Base-by-base conservation (phyloP, 2,888 invertebrate genomes). In the Tachina grossa region DNA sequence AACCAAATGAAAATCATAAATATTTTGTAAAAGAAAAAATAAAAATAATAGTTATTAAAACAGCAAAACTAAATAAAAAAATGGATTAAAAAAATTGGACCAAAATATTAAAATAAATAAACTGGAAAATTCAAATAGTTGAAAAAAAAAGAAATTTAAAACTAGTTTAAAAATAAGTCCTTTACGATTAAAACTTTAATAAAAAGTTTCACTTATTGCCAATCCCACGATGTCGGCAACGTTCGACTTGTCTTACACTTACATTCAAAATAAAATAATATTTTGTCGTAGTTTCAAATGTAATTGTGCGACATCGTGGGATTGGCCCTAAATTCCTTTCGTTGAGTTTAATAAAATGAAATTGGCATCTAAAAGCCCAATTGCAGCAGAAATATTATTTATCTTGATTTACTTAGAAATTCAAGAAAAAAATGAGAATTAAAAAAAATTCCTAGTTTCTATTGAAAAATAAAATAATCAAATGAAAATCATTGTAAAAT, bases 1-100 rank as follows among this genome's bases (percentile, higher is more conserved):
- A 85, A 85, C 83, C 72, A 55, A 71, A 85, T 83, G 85, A 85
- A 85, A 83, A 85, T 85, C 85, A 85, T 83, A 75, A 76, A 71
- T 85, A 85, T 82, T 71, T 82, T 65, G 53, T 82, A 85, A 49
- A 75, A 45, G 22, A 51, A 13, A 65, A 51, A 59, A 16, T 47
- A n/a, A 9, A 61, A 74, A 41, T 45, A n/a, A 66, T 19, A 41
- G 1, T 41, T 9, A 41, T 19, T 9, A 45, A 57, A 74, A 10
- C 19, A 19, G 22, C 10, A 45, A 72, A 66, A 66, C 5, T 31
- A 5, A 66, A 39, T 2, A 16, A 51, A 59, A 55, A 43, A 65
- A 55, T 19, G 8, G 41, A 65, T 11, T 22, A 45, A 14, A 31
- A 31, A 72, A 71, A 65, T 75, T 83, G 85, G 75, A 85, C 85